Percentiles rank a stretch among this genome's conserved stretches.
Evolutionary conservation across 2,888 invertebrate species (phyloP).

Genomic region (Eupelmus urozonus): DNA sequence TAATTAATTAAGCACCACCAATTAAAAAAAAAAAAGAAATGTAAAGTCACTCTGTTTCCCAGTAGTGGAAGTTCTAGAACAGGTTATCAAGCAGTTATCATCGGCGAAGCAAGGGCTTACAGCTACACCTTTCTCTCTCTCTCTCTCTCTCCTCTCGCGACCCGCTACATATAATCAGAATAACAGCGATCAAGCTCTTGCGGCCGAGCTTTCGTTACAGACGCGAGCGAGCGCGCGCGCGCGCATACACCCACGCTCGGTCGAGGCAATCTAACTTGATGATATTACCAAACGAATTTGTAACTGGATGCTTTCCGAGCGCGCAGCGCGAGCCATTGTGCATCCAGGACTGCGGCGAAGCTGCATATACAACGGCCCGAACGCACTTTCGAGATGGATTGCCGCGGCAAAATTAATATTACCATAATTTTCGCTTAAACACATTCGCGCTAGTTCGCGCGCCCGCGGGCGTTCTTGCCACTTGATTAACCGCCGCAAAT

Average conservation of each 20-base stretch:
- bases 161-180: conserved; percentile 3
- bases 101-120: neutral
- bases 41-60: no score
- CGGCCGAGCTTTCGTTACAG: conserved; percentile 17
- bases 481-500: conserved; percentile 17
- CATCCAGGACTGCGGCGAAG: neutral
- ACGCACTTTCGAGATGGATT: conserved; percentile 30
- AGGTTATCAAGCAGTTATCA: conserved; percentile 22
- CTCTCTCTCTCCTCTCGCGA: neutral
- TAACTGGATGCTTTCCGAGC: conserved; percentile 59
- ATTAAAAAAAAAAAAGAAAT: no score
- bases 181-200: conserved; percentile 34
- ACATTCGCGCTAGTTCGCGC: conserved; percentile 58
- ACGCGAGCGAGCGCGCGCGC: no score
- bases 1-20: no score
- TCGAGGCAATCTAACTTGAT: conserved; percentile 64
- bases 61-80: neutral
- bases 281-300: conserved; percentile 67
- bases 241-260: no score
- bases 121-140: neutral
- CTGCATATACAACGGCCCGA: neutral
- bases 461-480: neutral
- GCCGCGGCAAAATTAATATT: conserved; percentile 67
- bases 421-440: conserved; percentile 71
- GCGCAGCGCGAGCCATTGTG: neutral